Conservation (phyloP, 2,797 vertebrate species). For the Adelosebastes latens region DNA sequence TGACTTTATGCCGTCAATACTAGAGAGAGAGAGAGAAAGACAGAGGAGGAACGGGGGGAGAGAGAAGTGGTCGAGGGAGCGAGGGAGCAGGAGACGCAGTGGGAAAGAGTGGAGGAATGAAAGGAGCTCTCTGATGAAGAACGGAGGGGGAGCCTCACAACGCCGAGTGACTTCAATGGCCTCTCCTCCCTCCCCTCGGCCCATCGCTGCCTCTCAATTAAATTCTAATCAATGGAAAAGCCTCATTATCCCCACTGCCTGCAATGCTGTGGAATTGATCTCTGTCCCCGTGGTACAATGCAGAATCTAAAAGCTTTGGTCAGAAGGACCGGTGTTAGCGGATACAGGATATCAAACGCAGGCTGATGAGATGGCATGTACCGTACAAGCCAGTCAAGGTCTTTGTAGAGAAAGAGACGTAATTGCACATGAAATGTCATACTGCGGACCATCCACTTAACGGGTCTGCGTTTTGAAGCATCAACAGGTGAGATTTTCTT, state of each 20-base stretch:
- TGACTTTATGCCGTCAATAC: constrained; percentile 10
- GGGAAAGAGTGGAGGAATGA: constrained; percentile 10
- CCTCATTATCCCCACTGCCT: constrained; percentile 74
- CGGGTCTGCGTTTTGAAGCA: neutral
- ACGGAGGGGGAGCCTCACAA: constrained; percentile 13
- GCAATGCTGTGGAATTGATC: constrained; percentile 73
- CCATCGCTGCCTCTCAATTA: constrained; percentile 75
- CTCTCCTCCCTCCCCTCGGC: constrained; percentile 52
- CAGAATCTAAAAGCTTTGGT: constrained; percentile 49
- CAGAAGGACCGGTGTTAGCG: neutral
- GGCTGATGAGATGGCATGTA: constrained; percentile 2
- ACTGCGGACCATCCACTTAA: neutral
- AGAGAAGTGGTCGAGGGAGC: neutral
- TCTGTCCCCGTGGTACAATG: constrained; percentile 59
- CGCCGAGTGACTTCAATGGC: constrained; percentile 58
- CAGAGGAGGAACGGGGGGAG: neutral
- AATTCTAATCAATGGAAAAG: constrained; percentile 78
- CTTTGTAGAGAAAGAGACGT: neutral
- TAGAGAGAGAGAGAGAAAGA: neutral
- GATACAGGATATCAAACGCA: constrained; percentile 4
- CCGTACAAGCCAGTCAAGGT: neutral
- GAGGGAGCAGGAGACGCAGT: neutral
- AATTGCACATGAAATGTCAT: neutral
- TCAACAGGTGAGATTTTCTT: neutral
- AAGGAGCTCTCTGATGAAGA: constrained; percentile 28